Evolutionary conservation across 1,140 invertebrate species (phyloP).

Genomic region (Pinna nobilis): DNA sequence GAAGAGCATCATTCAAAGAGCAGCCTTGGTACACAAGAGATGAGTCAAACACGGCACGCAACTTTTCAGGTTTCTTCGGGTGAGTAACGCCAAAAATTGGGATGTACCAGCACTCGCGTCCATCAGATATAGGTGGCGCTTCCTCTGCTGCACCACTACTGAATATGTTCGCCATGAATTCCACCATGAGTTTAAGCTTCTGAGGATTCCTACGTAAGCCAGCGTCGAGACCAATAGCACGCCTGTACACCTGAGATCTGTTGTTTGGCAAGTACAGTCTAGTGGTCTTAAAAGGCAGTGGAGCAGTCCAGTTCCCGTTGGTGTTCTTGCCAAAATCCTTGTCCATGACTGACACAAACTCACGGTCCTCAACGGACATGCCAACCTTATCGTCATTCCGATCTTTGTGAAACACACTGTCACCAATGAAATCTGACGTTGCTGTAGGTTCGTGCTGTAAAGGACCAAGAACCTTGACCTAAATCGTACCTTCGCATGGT

Average conservation of each 20-base stretch:
- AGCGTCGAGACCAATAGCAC: not conserved
- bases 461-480: not conserved
- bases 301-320: slow-evolving; percentile 38
- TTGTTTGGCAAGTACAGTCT: slow-evolving; percentile 35
- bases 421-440: not conserved
- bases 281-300: slow-evolving; percentile 36
- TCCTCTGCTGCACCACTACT: slow-evolving; percentile 20
- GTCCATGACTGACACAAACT: slow-evolving; percentile 40
- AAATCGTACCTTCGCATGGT: not conserved
- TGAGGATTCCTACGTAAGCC: not conserved
- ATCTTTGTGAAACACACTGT: slow-evolving; percentile 23
- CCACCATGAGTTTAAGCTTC: not conserved
- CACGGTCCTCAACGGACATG: slow-evolving; percentile 39
- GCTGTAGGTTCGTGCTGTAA: not conserved
- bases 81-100: slow-evolving; percentile 50
- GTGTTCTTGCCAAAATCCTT: slow-evolving; percentile 8
- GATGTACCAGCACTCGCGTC: slow-evolving; percentile 44
- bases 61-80: slow-evolving; percentile 44
- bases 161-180: not conserved
- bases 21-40: slow-evolving; percentile 25
- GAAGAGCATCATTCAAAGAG: slow-evolving; percentile 38
- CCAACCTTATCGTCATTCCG: slow-evolving; percentile 27
- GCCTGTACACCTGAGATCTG: not conserved
- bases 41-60: slow-evolving; percentile 41
- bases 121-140: slow-evolving; percentile 5